Conservation (phyloP, 2,113 vertebrate genomes). For the Menura novaehollandiae region DNA sequence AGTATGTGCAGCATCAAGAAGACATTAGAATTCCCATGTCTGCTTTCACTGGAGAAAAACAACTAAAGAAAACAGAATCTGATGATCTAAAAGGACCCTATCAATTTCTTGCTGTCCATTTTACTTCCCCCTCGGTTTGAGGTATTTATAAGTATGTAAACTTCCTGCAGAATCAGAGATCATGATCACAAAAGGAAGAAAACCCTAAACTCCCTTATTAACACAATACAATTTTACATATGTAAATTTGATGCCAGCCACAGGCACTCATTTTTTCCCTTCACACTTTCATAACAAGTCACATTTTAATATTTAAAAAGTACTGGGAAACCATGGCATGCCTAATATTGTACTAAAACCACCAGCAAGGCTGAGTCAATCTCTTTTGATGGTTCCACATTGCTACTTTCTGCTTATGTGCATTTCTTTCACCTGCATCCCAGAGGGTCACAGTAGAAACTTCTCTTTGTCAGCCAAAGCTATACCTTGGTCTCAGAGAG, state of each 20-base stretch:
- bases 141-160: neutral
- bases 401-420: neutral
- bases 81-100: neutral
- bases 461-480: neutral
- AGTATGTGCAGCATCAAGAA: fast-evolving
- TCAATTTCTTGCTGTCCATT: neutral
- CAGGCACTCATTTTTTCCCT: neutral
- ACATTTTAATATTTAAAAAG: neutral
- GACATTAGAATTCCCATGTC: neutral
- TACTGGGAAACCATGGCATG: neutral
- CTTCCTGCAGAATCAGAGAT: neutral
- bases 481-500: neutral
- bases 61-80: neutral
- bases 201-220: neutral
- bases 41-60: neutral
- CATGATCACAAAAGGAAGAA: neutral
- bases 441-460: neutral
- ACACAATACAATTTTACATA: neutral
- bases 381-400: neutral
- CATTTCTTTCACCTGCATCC: neutral
- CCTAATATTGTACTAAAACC: neutral
- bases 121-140: neutral
- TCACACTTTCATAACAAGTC: neutral
- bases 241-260: neutral
- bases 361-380: neutral